A percentile compares a stretch with the other conserved stretches of the same genome.
Evolutionary conservation across 2,113 vertebrate genomes (phyloP).

Genomic region (Myxocyprinus asiaticus): DNA sequence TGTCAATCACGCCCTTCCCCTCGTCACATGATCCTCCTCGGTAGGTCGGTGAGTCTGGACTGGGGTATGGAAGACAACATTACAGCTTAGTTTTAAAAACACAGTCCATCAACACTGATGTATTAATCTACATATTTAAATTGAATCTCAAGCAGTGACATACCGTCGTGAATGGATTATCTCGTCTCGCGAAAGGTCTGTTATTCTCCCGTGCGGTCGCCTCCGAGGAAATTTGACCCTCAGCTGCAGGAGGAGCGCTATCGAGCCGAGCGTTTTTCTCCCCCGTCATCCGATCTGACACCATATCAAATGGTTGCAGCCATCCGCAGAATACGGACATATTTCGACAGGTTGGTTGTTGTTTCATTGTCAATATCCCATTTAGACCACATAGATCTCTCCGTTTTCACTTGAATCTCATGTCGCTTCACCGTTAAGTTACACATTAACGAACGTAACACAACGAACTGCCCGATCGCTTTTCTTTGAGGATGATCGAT

Average conservation of each 20-base stretch:
- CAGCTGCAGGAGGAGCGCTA: constrained; percentile 39
- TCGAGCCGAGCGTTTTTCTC: constrained; percentile 17
- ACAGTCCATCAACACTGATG: background rate
- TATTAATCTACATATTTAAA: background rate
- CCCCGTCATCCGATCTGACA: constrained; percentile 35
- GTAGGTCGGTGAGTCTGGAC: background rate
- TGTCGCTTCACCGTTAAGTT: background rate
- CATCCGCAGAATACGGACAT: background rate
- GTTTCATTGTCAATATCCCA: background rate
- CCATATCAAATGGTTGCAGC: constrained; percentile 23
- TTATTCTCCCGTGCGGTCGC: constrained; percentile 28
- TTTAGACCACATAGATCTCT: background rate
- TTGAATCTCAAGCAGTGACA: background rate
- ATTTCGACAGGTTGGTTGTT: constrained; percentile 13
- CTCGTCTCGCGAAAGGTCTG: constrained; percentile 17
- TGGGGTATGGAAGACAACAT: background rate
- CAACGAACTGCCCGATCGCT: background rate
- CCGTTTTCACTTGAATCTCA: background rate
- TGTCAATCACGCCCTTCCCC: constrained; percentile 16
- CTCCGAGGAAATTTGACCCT: constrained; percentile 49
- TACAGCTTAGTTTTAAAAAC: background rate
- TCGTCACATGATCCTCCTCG: constrained; percentile 30
- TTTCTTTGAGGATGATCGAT: background rate
- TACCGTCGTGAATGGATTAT: constrained; percentile 68
- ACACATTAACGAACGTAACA: constrained; percentile 16